Conservation (phyloP, 2,113 vertebrate species). For the Rhynchomys soricoides region DNA sequence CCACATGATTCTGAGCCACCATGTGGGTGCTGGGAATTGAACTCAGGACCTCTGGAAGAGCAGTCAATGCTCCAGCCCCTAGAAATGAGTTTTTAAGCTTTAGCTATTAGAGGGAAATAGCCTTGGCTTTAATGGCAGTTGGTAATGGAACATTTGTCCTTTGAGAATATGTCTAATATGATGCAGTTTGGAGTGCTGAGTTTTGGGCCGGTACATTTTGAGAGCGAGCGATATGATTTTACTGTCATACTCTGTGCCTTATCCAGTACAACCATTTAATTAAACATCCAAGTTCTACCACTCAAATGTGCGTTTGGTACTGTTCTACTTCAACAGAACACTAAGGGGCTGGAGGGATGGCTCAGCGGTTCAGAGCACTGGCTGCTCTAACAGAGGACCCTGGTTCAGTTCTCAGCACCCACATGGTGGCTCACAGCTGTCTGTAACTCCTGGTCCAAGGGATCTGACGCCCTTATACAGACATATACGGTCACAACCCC, state of each 20-base stretch:
- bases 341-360: neutral
- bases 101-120: neutral
- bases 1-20: too few relatives aligned
- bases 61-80: neutral
- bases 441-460: too few relatives aligned
- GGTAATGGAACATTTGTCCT: neutral
- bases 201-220: neutral
- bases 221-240: neutral
- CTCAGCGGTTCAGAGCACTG: too few relatives aligned
- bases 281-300: neutral
- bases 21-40: too few relatives aligned
- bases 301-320: neutral
- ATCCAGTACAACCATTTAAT: neutral
- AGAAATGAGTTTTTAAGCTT: conserved; percentile 9
- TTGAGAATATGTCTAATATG: neutral
- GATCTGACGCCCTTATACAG: too few relatives aligned
- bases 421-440: too few relatives aligned
- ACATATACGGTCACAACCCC: too few relatives aligned
- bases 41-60: too few relatives aligned
- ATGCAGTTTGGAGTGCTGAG: neutral
- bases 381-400: too few relatives aligned
- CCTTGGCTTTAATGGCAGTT: neutral
- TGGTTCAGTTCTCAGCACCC: too few relatives aligned
- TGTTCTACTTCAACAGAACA: neutral
- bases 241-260: neutral